Evolutionary conservation across 2,113 vertebrate species (phyloP).

Genomic region (Indicator maculatus): DNA sequence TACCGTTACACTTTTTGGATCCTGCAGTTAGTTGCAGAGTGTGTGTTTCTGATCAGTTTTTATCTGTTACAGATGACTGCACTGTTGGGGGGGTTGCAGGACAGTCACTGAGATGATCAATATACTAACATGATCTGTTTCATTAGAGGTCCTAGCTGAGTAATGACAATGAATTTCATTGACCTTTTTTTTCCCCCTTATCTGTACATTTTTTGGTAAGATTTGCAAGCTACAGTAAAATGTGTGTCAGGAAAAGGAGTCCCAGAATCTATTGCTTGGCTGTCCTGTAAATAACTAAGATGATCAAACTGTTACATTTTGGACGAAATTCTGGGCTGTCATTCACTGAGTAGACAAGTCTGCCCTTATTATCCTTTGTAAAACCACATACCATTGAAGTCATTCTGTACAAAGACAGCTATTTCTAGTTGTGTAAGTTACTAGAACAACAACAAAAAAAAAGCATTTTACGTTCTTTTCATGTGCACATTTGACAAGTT

Average conservation of each 20-base stretch:
- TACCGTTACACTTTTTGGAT: not conserved
- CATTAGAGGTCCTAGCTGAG: conserved; percentile 3
- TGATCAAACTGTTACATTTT: conserved; percentile 5
- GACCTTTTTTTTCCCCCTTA: not conserved
- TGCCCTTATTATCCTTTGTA: conserved; percentile 17
- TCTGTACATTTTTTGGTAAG: not conserved
- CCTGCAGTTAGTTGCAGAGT: not conserved
- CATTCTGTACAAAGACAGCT: not conserved
- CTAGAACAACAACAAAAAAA: not conserved
- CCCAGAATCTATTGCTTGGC: conserved; percentile 4
- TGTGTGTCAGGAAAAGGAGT: not conserved
- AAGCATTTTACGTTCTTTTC: not conserved
- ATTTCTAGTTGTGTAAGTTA: not conserved
- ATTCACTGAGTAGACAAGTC: not conserved
- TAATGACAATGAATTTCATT: conserved; percentile 22
- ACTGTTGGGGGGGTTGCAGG: conserved; percentile 55
- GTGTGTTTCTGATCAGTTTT: not conserved
- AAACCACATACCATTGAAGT: not conserved
- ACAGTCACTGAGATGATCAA: not conserved
- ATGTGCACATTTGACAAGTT: not conserved
- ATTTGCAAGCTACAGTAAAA: conserved; percentile 4
- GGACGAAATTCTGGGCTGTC: not conserved
- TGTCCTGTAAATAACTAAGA: conserved; percentile 17
- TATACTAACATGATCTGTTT: conserved; percentile 43
- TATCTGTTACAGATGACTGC: conserved; percentile 33